Evolutionary conservation across 2,113 vertebrate species (phyloP), one percentile per base, ranked within the genome.

Genomic region (Recurvirostra avosetta): DNA sequence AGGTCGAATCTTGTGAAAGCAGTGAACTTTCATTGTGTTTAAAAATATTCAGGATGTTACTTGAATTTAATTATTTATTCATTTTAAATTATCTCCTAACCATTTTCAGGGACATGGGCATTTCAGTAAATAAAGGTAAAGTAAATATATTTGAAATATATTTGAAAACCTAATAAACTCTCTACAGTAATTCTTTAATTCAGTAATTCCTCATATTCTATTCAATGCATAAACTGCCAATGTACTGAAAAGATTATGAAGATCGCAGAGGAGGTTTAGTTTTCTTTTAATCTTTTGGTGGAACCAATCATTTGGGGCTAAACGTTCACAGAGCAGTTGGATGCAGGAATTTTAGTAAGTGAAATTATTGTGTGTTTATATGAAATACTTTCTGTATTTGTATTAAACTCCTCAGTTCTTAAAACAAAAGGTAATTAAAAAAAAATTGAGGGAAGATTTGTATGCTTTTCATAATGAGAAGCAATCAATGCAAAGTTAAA

Each of bases 201-300:
- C 97, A 96, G 90, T 98, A 98, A 98, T 98, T 97, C 97, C 95
- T 97, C 90, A 97, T 97, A 92, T 89, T 96, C 88, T 98, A 98
- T 98, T 98, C 97, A 91, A 7, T 97, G 96, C 97, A 97, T 97
- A 96, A 97, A 96, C 96, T 97, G 92, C 81, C 96, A 96, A 93
- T 97, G 97, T 98, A 94, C 94, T 92, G 84, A 96, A 86, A 92
- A 97, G 97, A 98, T 98, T 97, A 97, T 79, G 76, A 96, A 95
- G 95, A 97, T 97, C 86, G 94, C 80, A 89, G 93, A 95, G 78
- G 78, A 91, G 76, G 71, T 87, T 90, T 79, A 8, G 5, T 68
- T 67, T 73, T 67, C 43, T 91, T 90, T 41, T 30, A 58, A 50
- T 97, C 95, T 88, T 94, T 62, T 92, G 94, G 81, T 97, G 52